Evolutionary conservation across 2,113 vertebrate genomes (phyloP).

Genomic region (Thinocorus orbignyianus): DNA sequence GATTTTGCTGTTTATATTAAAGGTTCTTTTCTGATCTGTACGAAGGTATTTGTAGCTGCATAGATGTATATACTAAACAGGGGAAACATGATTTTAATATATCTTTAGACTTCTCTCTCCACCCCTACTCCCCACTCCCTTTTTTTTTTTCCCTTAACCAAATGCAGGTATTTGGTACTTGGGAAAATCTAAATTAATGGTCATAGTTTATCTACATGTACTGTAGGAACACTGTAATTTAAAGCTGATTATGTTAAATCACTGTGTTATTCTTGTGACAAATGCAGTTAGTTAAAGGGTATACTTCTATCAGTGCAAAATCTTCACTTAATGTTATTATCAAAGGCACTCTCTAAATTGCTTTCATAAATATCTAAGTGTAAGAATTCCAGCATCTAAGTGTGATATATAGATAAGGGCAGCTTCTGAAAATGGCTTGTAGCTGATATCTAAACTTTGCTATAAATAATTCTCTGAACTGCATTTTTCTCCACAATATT

Average conservation of each 20-base stretch:
- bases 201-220: neutral
- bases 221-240: neutral
- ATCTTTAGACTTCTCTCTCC: neutral
- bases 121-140: neutral
- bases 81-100: neutral
- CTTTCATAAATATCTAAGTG: conserved; percentile 10
- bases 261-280: neutral
- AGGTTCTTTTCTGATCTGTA: conserved; percentile 17
- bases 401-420: conserved; percentile 33
- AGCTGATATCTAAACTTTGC: conserved; percentile 3
- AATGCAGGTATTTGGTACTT: neutral
- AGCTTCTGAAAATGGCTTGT: conserved; percentile 15
- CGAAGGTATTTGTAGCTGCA: neutral
- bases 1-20: conserved; percentile 43
- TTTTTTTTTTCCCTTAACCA: neutral
- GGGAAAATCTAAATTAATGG: conserved; percentile 3
- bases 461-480: conserved; percentile 17
- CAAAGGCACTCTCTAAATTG: conserved; percentile 15
- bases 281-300: neutral
- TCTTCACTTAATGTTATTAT: neutral
- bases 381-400: conserved; percentile 15
- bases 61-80: neutral
- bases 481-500: neutral
- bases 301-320: neutral
- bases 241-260: conserved; percentile 34